Evolutionary conservation across 2,888 invertebrate species (phyloP).

Genomic region (Lymantria monacha): DNA sequence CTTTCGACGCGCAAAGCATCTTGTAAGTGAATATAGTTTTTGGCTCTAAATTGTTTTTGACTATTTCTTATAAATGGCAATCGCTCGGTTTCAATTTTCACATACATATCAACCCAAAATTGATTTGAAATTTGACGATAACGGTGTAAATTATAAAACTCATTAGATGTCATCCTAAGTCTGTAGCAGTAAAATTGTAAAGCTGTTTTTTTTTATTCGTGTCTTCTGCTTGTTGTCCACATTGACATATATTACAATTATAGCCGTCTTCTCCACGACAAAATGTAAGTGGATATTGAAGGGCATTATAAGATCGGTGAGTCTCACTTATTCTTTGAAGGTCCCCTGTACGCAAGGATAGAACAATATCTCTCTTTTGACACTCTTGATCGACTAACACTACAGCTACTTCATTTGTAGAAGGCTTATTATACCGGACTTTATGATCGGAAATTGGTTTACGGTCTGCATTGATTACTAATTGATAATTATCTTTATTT

Average conservation of each 20-base stretch:
- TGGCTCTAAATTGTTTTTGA: not conserved
- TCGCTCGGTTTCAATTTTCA: no score
- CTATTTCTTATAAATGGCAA: not conserved
- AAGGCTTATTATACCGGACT: not conserved
- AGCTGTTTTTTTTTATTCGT: slow-evolving; percentile 6
- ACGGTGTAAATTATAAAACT: not conserved
- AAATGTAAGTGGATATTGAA: slow-evolving; percentile 1
- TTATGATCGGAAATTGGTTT: not conserved
- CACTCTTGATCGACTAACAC: slow-evolving; percentile 3
- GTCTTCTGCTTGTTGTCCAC: no score
- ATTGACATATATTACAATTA: slow-evolving; percentile 3
- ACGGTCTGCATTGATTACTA: not conserved
- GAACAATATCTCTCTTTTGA: slow-evolving; percentile 9
- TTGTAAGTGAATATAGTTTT: slow-evolving; percentile 9
- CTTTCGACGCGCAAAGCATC: slow-evolving; percentile 17
- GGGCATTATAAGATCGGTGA: slow-evolving; percentile 1
- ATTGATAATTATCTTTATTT: not conserved
- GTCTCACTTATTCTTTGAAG: slow-evolving; percentile 9
- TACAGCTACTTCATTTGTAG: not conserved
- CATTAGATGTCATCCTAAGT: not conserved
- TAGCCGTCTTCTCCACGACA: slow-evolving; percentile 6
- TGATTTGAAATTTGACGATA: slow-evolving; percentile 3
- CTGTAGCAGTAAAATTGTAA: slow-evolving; percentile 4
- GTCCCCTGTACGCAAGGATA: not conserved
- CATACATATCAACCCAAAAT: slow-evolving; percentile 2